These are phyloP conservation scores for Cryptosula pallasiana DNA, from an alignment of 2,888 invertebrate genomes.

Conservation along the genomic window DNA sequence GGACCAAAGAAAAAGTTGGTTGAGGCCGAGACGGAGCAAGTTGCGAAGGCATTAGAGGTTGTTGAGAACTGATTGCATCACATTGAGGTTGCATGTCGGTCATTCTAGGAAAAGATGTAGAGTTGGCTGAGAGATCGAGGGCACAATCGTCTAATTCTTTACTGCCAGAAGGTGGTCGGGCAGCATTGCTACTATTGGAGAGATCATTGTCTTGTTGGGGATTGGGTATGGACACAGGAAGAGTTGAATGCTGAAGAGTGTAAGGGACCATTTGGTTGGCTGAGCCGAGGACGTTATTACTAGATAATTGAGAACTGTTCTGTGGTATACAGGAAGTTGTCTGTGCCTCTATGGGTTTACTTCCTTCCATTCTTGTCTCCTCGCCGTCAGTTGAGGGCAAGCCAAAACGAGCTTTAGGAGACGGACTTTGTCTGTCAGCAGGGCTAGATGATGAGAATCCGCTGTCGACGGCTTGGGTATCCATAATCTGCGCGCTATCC, in stretches of 20 bases:
- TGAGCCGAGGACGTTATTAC: background rate
- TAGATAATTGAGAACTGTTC: background rate
- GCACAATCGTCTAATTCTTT: background rate
- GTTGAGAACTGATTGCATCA: background rate
- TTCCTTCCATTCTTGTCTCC: background rate
- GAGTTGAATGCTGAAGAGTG: background rate
- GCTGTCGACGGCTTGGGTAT: constrained; percentile 2
- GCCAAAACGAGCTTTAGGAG: background rate
- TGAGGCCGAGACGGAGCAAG: background rate
- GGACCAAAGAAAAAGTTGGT: no score
- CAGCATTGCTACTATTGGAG: background rate
- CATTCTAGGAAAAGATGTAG: constrained; percentile 10
- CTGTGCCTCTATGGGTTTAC: background rate
- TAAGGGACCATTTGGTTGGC: background rate
- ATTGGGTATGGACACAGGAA: background rate
- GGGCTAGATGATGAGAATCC: constrained; percentile 19
- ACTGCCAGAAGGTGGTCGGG: background rate
- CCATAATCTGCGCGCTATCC: background rate
- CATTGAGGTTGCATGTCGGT: background rate
- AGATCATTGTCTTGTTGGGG: background rate
- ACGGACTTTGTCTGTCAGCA: constrained; percentile 1
- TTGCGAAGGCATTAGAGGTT: background rate
- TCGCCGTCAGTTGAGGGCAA: background rate
- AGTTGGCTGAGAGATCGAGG: constrained; percentile 20
- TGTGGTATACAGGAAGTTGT: background rate